phyloP scores from a whole-genome alignment of 2,113 vertebrate genomes.

The Rostratula benghalensis region DNA sequence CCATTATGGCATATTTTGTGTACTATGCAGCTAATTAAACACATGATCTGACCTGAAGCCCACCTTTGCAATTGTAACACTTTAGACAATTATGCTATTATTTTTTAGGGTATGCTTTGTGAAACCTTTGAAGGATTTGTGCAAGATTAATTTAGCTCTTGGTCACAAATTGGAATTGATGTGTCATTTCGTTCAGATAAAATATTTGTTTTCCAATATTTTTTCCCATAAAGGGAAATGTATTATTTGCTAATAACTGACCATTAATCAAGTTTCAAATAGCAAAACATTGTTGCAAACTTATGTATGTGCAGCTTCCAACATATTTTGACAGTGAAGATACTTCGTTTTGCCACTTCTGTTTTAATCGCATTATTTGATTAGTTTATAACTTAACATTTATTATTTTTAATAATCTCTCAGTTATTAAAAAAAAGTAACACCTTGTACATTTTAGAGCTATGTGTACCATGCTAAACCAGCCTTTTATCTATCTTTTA shows the following conservation, averaged over 20 bases:
- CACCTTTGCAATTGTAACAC: neutral
- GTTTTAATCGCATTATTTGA: neutral
- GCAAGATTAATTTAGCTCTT: conserved; percentile 26
- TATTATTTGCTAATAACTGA: neutral
- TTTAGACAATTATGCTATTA: neutral
- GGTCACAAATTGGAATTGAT: conserved; percentile 41
- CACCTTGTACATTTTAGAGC: neutral
- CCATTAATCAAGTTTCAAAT: neutral
- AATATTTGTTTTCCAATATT: neutral
- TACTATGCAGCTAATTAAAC: neutral
- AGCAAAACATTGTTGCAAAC: neutral
- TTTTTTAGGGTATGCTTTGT: neutral
- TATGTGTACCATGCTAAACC: neutral
- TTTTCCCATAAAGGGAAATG: neutral
- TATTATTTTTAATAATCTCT: neutral
- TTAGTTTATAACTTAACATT: neutral
- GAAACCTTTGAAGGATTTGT: conserved; percentile 15
- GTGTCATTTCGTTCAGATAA: conserved; percentile 28
- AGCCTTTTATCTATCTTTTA: neutral
- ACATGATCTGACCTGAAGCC: neutral
- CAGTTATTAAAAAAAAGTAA: neutral
- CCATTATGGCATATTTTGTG: neutral
- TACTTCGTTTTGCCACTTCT: neutral
- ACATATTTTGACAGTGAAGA: neutral
- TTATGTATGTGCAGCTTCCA: neutral